Evolutionary conservation across 1,140 invertebrate species (phyloP), one percentile per base, ranked within the genome.

Genomic region (Scylla paramamosain): DNA sequence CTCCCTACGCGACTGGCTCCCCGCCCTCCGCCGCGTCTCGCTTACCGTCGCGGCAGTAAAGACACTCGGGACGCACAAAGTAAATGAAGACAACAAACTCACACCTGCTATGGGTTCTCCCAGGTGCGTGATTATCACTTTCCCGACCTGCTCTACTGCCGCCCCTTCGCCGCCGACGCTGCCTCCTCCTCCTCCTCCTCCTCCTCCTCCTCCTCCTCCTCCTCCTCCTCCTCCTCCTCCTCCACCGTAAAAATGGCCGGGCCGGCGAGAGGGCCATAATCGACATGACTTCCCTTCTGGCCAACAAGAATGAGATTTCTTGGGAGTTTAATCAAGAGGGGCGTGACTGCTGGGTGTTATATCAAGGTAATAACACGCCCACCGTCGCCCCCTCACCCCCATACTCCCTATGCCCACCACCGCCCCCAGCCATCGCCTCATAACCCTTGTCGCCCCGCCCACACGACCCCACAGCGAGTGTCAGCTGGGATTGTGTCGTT

Each of bases 271-370:
- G 67, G 67, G 67, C 67, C 67, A 77, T 77, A 77, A 25, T 77
- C 67, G 67, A 77, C 67, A 77, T n/a, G n/a, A n/a, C 67, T 77
- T 77, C 25, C 12, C 67, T 77, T 77, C 67, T 77, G 67, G 67
- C 67, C 67, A 77, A 77, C 25, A 77, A 77, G 67, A 77, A 77
- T 77, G 67, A 77, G 67, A 77, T 77, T 77, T 77, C 67, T 77
- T 25, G 67, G 67, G 67, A 77, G 67, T 77, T 77, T 77, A 77
- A 77, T 77, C 67, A 77, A 77, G 67, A 77, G 67, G 67, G 67
- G 67, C 67, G 67, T 77, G 67, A 25, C 16, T n/a, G 20, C 6
- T 20, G 67, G 67, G 67, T 77, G 25, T 77, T 77, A 77, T 77
- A 77, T 77, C 67, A 77, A 77, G 8, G 67, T 77, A 77, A 77